Base-by-base conservation (phyloP, 2,888 invertebrate genomes). In the Liposcelis brunnea region DNA sequence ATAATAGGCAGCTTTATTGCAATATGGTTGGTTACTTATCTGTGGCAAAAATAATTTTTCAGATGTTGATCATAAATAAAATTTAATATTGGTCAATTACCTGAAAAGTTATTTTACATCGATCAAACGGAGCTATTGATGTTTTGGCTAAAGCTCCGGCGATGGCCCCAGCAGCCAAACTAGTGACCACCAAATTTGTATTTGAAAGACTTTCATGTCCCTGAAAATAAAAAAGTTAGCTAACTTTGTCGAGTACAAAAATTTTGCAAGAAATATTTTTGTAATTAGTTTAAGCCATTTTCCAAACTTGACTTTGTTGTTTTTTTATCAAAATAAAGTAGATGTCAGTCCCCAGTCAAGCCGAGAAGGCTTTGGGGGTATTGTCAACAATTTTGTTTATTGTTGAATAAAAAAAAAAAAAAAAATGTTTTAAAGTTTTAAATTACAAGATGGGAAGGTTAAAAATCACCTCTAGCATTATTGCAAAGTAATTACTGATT, bases 81-180 rank as follows among this genome's bases (percentile, higher is more conserved):
- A 26, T 8, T 66, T 61, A 78, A 71, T 77, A n/a, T n/a, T n/a
- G n/a, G n/a, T n/a, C n/a, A n/a, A n/a, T 76, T 56, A 80, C 81
- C 74, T 98, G 97, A 63, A 98, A 98, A 68, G 91, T 93, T 54
- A 98, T 98, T 72, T 98, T 98, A 51, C 95, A 87, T 49, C 98
- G 72, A 67, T 98, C 98, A 45, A 98, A 68, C 0, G 98, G 98
- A 2, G 98, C 98, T 54, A 98, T 97, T 40, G 77, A 75, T 0
- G 97, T 91, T 69, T 98, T 98, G 19, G 97, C 97, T 48, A 86
- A 55, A 2, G 90, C 93, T 15, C 98, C 98, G 21, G 98, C 97
- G 15, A 80, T 65, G 1, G 95, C 97, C 31, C 98, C 98, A 0
- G 95, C 80, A 43, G 79, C 63, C 53, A 97, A 71, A 54, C 93